Base-by-base conservation (phyloP, 2,888 invertebrate species). In the Diaprepes abbreviatus region DNA sequence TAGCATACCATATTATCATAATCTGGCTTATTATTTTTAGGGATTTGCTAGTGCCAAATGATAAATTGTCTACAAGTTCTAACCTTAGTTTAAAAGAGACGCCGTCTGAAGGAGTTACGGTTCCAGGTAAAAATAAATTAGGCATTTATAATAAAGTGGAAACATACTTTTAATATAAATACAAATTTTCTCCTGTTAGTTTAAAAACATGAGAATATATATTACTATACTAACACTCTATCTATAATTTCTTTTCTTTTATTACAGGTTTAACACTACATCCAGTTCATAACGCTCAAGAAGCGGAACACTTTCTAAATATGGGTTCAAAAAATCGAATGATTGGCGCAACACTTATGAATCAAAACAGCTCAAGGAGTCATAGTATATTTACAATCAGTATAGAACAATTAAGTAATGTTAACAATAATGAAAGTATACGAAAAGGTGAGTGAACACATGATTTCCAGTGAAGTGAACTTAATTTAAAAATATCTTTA, bases 301-400 rank as follows among this genome's bases (percentile, higher is more conserved):
- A 95, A 78, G 95, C 95, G 80, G 90, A 93, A 73, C 85, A 87
- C 17, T 86, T 94, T 60, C 89, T 96, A 84, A 89, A 89, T 43
- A 83, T 88, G 59, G 96, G 96, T 0, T 92, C 94, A 84, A 90
- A 89, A 75, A 93, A 94, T 82, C 86, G 96, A 31, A 90, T 93
- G 12, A 91, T 92, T 0, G 96, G 94, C 0, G 91, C 94, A 0
- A 96, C 96, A 0, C 86, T 94, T 54, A 96, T 96, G 96, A 96
- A 96, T 81, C 92, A 93, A 1, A 93, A 91, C 68, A 92, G 92
- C 62, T 95, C 95, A 0, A 86, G 96, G 62, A 94, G 93, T 58
- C 96, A 96, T 82, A 93, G 94, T 12, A 95, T 96, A 71, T 93
- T 96, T 81, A 93, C 93, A 1, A 90, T 96, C 45, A 91, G 91